Percentiles rank a stretch among this genome's conserved stretches.
Evolutionary conservation across 2,113 vertebrate genomes (phyloP).

Genomic region (Hemiprocne comata): DNA sequence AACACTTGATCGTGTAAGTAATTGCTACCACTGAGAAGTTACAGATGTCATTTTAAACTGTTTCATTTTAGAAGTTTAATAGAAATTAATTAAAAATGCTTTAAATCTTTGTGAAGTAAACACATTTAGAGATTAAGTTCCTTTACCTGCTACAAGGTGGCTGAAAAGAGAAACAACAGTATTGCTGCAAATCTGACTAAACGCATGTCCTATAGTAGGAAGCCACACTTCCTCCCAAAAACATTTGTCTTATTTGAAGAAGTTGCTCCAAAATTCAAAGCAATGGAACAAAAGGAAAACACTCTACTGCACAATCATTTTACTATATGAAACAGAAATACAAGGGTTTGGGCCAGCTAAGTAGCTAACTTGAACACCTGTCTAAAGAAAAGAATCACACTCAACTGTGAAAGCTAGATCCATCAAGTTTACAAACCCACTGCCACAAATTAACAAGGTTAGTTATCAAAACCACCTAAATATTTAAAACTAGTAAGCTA

Average conservation of each 20-base stretch:
- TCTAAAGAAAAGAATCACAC: neutral
- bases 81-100: neutral
- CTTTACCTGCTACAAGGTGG: neutral
- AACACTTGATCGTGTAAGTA: neutral
- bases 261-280: neutral
- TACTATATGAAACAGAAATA: neutral
- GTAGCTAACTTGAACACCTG: neutral
- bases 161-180: neutral
- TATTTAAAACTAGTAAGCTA: neutral
- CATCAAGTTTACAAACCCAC: neutral
- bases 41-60: neutral
- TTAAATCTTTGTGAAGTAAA: neutral
- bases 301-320: neutral
- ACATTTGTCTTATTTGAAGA: neutral
- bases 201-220: neutral
- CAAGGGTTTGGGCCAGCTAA: neutral
- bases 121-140: neutral
- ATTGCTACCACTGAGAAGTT: neutral
- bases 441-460: neutral
- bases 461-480: neutral
- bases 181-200: neutral
- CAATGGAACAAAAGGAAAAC: neutral
- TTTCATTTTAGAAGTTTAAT: neutral
- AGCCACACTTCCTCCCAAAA: neutral
- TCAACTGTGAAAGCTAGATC: neutral